A percentile compares a stretch with the other conserved stretches of the same genome.
phyloP scores from a whole-genome alignment of 2,888 invertebrate species.

The Melanargia galathea region DNA sequence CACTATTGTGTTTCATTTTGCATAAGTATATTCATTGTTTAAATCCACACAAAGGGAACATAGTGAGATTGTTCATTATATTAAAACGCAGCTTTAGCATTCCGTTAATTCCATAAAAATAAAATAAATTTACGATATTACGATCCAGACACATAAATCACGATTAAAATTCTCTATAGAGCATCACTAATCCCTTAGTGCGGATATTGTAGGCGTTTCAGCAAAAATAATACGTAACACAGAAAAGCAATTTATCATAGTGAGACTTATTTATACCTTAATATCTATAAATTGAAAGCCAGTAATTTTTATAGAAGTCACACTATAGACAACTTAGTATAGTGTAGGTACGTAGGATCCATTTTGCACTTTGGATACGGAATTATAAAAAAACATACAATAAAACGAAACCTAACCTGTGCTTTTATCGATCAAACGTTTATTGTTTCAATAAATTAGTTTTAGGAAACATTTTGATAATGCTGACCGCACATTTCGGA shows the following conservation, averaged over 20 bases:
- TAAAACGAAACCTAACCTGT: no score
- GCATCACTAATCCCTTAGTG: background rate
- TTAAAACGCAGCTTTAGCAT: no score
- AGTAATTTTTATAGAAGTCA: background rate
- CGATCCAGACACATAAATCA: conserved; percentile 14
- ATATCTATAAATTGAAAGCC: background rate
- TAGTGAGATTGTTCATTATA: no score
- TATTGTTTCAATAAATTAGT: no score
- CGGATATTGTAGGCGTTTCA: conserved; percentile 4
- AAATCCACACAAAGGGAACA: no score
- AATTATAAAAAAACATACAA: no score
- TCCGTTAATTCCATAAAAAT: background rate
- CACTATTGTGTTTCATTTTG: no score
- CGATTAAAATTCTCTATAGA: conserved; percentile 5
- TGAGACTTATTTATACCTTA: background rate
- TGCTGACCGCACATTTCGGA: no score
- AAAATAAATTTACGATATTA: background rate
- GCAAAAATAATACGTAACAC: background rate
- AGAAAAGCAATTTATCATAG: background rate
- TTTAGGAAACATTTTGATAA: no score
- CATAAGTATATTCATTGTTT: no score
- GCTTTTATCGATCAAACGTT: no score
- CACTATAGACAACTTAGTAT: background rate
- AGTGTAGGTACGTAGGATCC: background rate
- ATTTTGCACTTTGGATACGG: no score